Base-by-base conservation (phyloP, 1,140 invertebrate species). In the Eriosoma lanigerum region DNA sequence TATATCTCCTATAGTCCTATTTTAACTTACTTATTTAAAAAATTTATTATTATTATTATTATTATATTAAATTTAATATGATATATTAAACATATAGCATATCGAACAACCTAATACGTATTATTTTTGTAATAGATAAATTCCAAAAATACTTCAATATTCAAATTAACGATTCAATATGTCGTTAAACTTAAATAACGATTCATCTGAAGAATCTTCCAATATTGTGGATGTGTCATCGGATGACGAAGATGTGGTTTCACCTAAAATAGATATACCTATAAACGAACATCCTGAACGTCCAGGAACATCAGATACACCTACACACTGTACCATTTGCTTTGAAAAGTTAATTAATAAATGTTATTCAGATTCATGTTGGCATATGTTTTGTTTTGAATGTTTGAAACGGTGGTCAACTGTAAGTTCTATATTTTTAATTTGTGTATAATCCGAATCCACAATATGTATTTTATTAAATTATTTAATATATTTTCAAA, bases 381-480 rank as follows among this genome's bases (percentile, higher is more conserved):
- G 56, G 32, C 75, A 78, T 62, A 10, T 62, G 58, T 78, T 78
- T 12, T 78, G 75, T 78, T 78, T 78, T 48, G 56, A 62, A 26
- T 78, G 75, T 48, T 78, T 78, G 46, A 48, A 48, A 78, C 56
- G 56, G 48, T 78, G 75, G 75, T 62, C 75, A 48, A 26, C 6
- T 26, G 75, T 78, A 46, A 78, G 75, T 78, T 48, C 32, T 38
- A 38, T 8, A 38, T 38, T 38, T 38, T 38, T 38, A 8, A 38
- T 8, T 38, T 38, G 32, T 38, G 32, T 3, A 38, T 38, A 38
- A 38, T 38, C 3, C 8, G 8, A 4, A 4, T 38, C 3, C 3
- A 38, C 8, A 38, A 38, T 4, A 4, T 4, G 3, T 38, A 38
- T 38, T 38, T 38, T 38, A 38, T 4, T 38, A 38, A 38, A 38